phyloP scores from a whole-genome alignment of 2,888 invertebrate genomes.

The Drosophila dives region DNA sequence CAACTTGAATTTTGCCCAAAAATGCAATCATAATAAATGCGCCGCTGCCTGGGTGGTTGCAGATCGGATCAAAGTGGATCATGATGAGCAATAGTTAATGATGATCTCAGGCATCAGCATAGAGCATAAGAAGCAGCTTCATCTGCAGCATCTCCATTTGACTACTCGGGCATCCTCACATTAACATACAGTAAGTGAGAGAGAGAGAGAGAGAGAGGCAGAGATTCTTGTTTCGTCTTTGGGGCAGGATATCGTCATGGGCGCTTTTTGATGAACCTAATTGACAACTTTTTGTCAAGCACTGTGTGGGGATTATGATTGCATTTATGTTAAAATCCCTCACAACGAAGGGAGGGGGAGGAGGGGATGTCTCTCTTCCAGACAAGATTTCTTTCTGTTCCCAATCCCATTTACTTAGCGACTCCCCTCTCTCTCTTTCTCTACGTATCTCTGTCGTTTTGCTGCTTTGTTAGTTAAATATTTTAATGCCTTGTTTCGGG shows the following conservation, averaged over 20 bases:
- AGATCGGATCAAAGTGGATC: slow-evolving; percentile 24
- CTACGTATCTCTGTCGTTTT: slow-evolving; percentile 4
- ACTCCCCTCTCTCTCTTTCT: not conserved
- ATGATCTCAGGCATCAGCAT: slow-evolving; percentile 28
- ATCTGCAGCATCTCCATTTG: slow-evolving; percentile 56
- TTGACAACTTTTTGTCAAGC: slow-evolving; percentile 83
- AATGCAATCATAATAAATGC: slow-evolving; percentile 77
- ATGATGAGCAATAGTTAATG: slow-evolving; percentile 18
- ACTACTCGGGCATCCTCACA: slow-evolving; percentile 64
- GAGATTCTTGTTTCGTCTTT: slow-evolving; percentile 8
- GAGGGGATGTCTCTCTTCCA: not conserved
- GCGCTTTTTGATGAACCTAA: slow-evolving; percentile 75
- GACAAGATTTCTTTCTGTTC: slow-evolving; percentile 20
- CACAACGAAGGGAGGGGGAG: not conserved
- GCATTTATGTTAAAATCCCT: slow-evolving; percentile 79
- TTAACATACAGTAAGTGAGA: slow-evolving; percentile 62
- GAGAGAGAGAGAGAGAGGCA: not conserved
- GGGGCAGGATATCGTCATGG: slow-evolving; percentile 37
- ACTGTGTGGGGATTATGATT: slow-evolving; percentile 81
- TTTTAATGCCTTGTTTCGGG: slow-evolving; percentile 39
- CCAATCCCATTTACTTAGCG: not conserved
- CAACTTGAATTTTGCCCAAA: slow-evolving; percentile 62
- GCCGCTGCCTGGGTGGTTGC: slow-evolving; percentile 73
- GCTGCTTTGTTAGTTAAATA: slow-evolving; percentile 74
- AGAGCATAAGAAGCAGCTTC: slow-evolving; percentile 26